phyloP scores from a whole-genome alignment of 2,113 vertebrate species.

The Ailurus styani region DNA sequence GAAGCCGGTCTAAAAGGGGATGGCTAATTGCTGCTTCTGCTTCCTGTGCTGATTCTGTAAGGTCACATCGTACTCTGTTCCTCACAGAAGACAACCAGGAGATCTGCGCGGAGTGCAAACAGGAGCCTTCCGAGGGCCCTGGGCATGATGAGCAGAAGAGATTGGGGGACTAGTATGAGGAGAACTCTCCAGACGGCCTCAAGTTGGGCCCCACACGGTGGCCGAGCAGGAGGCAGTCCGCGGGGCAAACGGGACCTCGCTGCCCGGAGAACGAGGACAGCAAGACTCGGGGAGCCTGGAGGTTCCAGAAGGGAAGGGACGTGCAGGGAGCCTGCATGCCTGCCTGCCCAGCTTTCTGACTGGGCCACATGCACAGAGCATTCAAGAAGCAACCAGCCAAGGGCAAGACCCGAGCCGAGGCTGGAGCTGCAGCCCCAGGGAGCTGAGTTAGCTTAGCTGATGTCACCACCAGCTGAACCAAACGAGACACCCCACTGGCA shows the following conservation, averaged over 20 bases:
- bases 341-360: neutral
- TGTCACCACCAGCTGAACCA: rapidly evolving
- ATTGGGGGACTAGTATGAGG: neutral
- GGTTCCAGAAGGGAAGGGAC: neutral
- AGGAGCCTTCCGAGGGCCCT: neutral
- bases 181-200: neutral
- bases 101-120: neutral
- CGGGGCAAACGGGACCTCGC: neutral
- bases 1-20: conserved; percentile 32
- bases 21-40: conserved; percentile 3
- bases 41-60: conserved; percentile 34
- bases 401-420: neutral
- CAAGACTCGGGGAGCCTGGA: neutral
- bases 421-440: neutral
- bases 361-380: neutral
- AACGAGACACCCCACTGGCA: neutral
- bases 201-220: rapidly evolving
- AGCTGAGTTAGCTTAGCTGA: neutral
- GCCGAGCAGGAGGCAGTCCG: rapidly evolving
- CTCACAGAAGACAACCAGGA: neutral
- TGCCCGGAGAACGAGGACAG: neutral
- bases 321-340: neutral
- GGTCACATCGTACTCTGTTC: neutral
- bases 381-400: too few relatives aligned
- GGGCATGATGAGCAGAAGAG: neutral